phyloP scores from a whole-genome alignment of 2,113 vertebrate genomes.

The Austrofundulus limnaeus region DNA sequence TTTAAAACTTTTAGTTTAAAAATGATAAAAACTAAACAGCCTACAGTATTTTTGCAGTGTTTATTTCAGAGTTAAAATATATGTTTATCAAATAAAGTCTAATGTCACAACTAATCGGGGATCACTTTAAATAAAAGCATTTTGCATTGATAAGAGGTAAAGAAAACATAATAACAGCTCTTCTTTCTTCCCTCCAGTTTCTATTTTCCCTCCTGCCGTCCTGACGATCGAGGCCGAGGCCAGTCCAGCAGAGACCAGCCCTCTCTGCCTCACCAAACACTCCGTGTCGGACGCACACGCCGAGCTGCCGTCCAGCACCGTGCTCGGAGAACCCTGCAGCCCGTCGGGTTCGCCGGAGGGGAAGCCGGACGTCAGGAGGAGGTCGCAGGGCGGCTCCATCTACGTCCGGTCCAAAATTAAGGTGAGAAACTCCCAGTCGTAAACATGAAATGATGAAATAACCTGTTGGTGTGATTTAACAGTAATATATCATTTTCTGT shows the following conservation, averaged over 20 bases:
- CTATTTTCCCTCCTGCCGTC: slow-evolving; percentile 55
- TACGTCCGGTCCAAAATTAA: slow-evolving; percentile 81
- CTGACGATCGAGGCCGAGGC: slow-evolving; percentile 70
- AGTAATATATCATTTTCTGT: neutral
- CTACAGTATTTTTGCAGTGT: too few species aligned
- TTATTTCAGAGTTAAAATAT: too few species aligned
- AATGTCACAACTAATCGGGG: too few species aligned
- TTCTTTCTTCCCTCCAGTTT: slow-evolving; percentile 48
- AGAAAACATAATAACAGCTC: neutral
- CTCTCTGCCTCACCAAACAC: slow-evolving; percentile 71
- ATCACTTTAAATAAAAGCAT: too few species aligned
- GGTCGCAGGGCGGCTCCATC: slow-evolving; percentile 40
- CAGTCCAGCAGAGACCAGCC: slow-evolving; percentile 67
- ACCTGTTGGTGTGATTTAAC: too few species aligned
- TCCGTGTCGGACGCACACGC: slow-evolving; percentile 42
- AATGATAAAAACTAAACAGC: too few species aligned
- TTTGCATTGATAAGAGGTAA: too few species aligned
- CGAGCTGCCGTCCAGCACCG: slow-evolving; percentile 76
- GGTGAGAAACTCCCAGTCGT: slow-evolving; percentile 64
- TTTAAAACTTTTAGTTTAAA: too few species aligned
- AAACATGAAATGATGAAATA: too few species aligned
- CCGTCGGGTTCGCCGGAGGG: neutral
- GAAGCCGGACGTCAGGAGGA: slow-evolving; percentile 56
- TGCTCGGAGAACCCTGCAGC: slow-evolving; percentile 65
- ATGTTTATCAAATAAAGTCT: too few species aligned